Evolutionary conservation across 2,113 vertebrate species (phyloP), one percentile per base, ranked within the genome.

Genomic region (Neoarius graeffei): DNA sequence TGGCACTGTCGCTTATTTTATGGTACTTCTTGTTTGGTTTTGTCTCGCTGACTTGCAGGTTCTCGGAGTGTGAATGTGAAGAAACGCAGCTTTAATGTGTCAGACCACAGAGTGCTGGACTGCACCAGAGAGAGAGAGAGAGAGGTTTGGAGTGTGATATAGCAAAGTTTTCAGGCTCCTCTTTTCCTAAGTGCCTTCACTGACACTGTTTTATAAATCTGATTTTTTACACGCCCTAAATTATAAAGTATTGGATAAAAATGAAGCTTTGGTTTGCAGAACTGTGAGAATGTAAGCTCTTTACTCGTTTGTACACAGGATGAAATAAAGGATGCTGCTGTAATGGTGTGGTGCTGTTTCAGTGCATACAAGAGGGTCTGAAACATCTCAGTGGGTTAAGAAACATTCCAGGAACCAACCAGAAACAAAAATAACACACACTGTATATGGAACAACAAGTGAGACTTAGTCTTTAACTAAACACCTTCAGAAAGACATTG

Each of bases 121-220:
- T 19, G 15, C 14, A 8, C 14, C 23, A 35, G 67, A 17, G 67
- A 73, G 30, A 73, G 30, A 73, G 15, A 42, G 9, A n/a, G 48
- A 11, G 4, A 77, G 0, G 11, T n/a, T 27, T n/a, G 15, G 73
- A 11, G 73, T 11, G 35, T 30, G 67, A 35, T 71, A 74, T 10
- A 4, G 71, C 23, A 20, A 19, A 1, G 8, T 74, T 19, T 74
- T 50, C 19, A 48, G 35, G 1, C 19, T 76, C 42, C 50, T 60
- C 17, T 81, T 27, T 19, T 81, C 56, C 79, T 20, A 81, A 81
- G 79, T 81, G 79, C 79, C 79, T 81, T 81, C 17, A 30, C 7
- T 20, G 17, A 81, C 27, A 59, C 56, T 59, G 79, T 11, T 81
- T 81, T 81, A 56, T 57, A 13, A 60, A 60, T 59, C 35, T 60